These are phyloP conservation scores for Agrochola litura DNA, from an alignment of 2,888 invertebrate species.

Conservation along the genomic window DNA sequence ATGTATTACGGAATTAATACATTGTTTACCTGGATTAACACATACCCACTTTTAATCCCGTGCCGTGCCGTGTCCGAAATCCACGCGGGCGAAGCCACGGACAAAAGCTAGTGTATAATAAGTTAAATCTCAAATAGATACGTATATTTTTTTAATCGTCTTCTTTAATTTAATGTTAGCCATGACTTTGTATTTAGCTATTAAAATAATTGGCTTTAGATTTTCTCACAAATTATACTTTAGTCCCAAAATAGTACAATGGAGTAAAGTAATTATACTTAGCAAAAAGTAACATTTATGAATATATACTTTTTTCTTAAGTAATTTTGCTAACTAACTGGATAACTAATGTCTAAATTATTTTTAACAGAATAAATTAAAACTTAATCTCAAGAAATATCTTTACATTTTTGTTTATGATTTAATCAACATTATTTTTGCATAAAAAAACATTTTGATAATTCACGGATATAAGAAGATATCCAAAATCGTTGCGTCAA, in stretches of 20 bases:
- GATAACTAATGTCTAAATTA: conserved; percentile 4
- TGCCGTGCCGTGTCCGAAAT: too few species aligned
- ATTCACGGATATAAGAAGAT: background rate
- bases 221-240: conserved; percentile 32
- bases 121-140: background rate
- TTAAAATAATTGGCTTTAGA: background rate
- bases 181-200: conserved; percentile 12
- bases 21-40: too few species aligned
- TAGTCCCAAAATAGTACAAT: conserved; percentile 35
- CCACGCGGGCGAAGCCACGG: too few species aligned
- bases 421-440: background rate
- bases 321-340: conserved; percentile 22
- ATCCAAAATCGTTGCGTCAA: background rate
- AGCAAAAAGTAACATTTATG: conserved; percentile 29
- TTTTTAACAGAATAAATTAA: conserved; percentile 5
- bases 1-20: too few species aligned
- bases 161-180: background rate
- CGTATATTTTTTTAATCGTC: background rate
- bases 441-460: conserved; percentile 1
- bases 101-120: too few species aligned
- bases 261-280: conserved; percentile 22
- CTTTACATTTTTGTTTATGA: conserved; percentile 14
- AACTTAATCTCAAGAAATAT: conserved; percentile 13
- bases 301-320: conserved; percentile 15
- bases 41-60: too few species aligned